These are phyloP conservation scores for Athrips mouffetella DNA, from an alignment of 2,888 invertebrate species.

Conservation along the genomic window DNA sequence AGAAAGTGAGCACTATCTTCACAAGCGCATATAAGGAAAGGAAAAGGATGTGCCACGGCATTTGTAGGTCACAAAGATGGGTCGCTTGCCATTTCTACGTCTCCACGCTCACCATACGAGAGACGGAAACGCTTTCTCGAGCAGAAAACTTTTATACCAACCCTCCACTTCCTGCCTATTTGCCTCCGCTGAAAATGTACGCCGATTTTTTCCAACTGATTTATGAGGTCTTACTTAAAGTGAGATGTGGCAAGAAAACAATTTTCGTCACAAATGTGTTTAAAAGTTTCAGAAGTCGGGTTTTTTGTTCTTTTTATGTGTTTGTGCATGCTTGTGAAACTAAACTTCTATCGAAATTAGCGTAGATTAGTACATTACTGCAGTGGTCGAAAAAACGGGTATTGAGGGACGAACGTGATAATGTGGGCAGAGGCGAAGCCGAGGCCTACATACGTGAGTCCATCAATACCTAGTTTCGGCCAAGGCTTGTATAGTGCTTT, in stretches of 20 bases:
- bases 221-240: slow-evolving; percentile 1
- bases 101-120: neutral
- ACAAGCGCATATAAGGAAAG: neutral
- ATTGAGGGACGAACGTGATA: too few relatives aligned
- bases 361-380: too few relatives aligned
- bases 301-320: too few relatives aligned
- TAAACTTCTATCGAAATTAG: too few relatives aligned
- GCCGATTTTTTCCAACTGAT: slow-evolving; percentile 3
- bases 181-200: slow-evolving; percentile 8
- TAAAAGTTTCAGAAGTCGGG: too few relatives aligned
- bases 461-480: too few relatives aligned
- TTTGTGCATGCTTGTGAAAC: too few relatives aligned
- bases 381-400: too few relatives aligned
- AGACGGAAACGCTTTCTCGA: slow-evolving; percentile 1
- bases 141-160: slow-evolving; percentile 7
- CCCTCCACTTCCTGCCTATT: slow-evolving; percentile 7
- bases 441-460: too few relatives aligned
- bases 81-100: neutral
- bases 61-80: slow-evolving; percentile 5
- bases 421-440: too few relatives aligned
- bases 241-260: neutral
- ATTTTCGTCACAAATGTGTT: neutral
- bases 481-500: too few relatives aligned
- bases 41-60: slow-evolving; percentile 1
- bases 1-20: neutral